A percentile compares a stretch with the other conserved stretches of the same genome.
These are phyloP conservation scores for Uromys caudimaculatus DNA, from an alignment of 2,797 vertebrate genomes.

Conservation along the genomic window DNA sequence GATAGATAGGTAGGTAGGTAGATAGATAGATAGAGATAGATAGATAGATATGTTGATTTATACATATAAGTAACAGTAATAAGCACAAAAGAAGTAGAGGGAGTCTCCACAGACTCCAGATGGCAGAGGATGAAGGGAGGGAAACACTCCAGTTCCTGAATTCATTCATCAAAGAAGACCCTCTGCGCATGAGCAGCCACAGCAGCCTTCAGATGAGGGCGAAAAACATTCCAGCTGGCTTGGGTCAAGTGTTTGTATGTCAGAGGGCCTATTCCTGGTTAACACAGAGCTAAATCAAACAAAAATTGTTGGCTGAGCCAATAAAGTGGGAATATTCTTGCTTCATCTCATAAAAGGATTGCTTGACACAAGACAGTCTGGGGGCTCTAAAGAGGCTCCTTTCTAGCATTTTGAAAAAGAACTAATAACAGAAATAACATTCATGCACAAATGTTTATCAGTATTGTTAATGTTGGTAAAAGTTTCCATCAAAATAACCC, in stretches of 20 bases:
- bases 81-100: neutral
- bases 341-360: neutral
- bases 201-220: neutral
- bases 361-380: neutral
- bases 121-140: neutral
- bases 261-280: neutral
- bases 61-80: neutral
- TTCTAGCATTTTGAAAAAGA: neutral
- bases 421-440: neutral
- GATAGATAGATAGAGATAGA: neutral
- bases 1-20: neutral
- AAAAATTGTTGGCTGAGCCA: neutral
- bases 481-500: neutral
- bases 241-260: neutral
- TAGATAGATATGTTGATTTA: neutral
- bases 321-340: neutral
- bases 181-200: no score
- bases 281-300: neutral
- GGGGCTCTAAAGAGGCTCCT: neutral
- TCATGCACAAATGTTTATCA: neutral
- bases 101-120: neutral
- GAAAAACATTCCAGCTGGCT: neutral
- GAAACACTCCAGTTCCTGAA: neutral
- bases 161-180: neutral
- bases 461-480: neutral